Conservation (phyloP, 92 coral and sea anemone genomes). For the Muricea muricata region DNA sequence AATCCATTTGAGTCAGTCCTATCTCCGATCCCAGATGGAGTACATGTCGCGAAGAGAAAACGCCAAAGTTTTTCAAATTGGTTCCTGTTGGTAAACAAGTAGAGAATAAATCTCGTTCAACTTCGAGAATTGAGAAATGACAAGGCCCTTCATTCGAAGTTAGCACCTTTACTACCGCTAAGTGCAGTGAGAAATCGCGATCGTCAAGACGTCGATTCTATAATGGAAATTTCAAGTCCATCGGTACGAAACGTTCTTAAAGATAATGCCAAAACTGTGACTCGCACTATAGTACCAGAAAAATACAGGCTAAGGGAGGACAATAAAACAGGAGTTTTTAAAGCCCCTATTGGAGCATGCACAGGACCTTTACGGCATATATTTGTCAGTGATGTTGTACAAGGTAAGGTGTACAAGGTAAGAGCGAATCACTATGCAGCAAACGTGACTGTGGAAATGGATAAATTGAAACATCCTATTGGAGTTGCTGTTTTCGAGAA, state of each 20-base stretch:
- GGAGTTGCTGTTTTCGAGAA: conserved; percentile 62
- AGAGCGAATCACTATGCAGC: conserved; percentile 71
- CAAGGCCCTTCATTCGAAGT: conserved; percentile 52
- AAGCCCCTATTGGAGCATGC: conserved; percentile 66
- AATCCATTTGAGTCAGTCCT: conserved; percentile 43
- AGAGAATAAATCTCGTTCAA: conserved; percentile 56
- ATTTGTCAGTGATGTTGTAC: conserved; percentile 59
- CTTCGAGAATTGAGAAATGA: conserved; percentile 66
- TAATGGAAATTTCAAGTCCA: conserved; percentile 52
- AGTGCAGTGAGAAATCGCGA: conserved; percentile 68
- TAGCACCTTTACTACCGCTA: conserved; percentile 61
- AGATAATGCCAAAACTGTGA: conserved; percentile 54
- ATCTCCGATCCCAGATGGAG: conserved; percentile 59
- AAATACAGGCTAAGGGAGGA: conserved; percentile 70
- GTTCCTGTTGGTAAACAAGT: conserved; percentile 55
- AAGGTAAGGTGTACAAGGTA: conserved; percentile 64
- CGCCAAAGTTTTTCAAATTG: conserved; percentile 65
- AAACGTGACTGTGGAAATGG: conserved; percentile 69
- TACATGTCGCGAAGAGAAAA: conserved; percentile 61
- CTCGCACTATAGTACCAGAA: conserved; percentile 67
- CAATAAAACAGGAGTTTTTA: conserved; percentile 66
- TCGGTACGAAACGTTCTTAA: conserved; percentile 39
- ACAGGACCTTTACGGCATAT: conserved; percentile 49
- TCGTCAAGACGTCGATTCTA: conserved; percentile 70
- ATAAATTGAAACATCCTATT: conserved; percentile 51